A percentile compares a stretch with the other conserved stretches of the same genome.
phyloP scores from a whole-genome alignment of 2,113 vertebrate genomes.

The Thamnaconus septentrionalis region DNA sequence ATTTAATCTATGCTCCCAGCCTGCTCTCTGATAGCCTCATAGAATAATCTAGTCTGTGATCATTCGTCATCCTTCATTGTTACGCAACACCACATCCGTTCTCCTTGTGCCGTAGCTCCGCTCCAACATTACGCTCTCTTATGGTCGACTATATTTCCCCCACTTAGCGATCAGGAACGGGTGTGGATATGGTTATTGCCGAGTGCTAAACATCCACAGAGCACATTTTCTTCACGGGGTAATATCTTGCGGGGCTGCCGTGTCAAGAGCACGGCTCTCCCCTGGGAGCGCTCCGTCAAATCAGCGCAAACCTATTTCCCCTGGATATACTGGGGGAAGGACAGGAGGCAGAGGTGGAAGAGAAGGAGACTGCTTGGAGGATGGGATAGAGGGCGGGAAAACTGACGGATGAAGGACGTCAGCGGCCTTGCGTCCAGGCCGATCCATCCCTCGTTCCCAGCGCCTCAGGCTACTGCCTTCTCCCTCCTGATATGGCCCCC shows the following conservation, averaged over 20 bases:
- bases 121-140: slow-evolving; percentile 15
- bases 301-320: slow-evolving; percentile 22
- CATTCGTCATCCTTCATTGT: slow-evolving; percentile 55
- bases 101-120: slow-evolving; percentile 14
- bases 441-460: slow-evolving; percentile 38
- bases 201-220: background rate
- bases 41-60: slow-evolving; percentile 60
- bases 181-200: background rate
- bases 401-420: background rate
- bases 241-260: slow-evolving; percentile 11
- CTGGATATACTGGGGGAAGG: slow-evolving; percentile 8
- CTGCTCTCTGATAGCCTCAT: slow-evolving; percentile 51
- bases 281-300: slow-evolving; percentile 22
- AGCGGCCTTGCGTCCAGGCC: slow-evolving; percentile 16
- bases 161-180: background rate
- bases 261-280: slow-evolving; percentile 10
- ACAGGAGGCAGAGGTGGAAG: background rate
- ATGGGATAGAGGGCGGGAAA: background rate
- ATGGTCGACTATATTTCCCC: slow-evolving; percentile 8
- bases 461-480: slow-evolving; percentile 44
- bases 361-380: background rate
- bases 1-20: slow-evolving; percentile 58
- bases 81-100: slow-evolving; percentile 37
- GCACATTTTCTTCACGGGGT: slow-evolving; percentile 11
- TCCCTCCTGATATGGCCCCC: slow-evolving; percentile 38